These are phyloP conservation scores for Stenotaenia linearis DNA, from an alignment of 2,888 invertebrate genomes.

Conservation along the genomic window DNA sequence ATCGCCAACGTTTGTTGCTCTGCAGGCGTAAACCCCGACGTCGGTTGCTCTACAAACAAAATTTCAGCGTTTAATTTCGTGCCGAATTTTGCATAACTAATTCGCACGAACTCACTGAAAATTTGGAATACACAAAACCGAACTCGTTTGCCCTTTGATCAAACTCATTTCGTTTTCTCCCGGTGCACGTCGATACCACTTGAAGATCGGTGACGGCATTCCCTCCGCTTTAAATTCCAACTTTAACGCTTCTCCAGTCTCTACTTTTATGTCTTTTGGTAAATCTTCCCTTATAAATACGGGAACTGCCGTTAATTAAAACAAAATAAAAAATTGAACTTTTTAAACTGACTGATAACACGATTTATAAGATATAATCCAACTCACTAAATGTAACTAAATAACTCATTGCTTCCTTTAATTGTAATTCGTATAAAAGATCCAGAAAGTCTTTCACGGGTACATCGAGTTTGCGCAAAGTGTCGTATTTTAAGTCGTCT, in stretches of 20 bases:
- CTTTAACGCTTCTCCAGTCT: background rate
- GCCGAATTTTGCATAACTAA: no score
- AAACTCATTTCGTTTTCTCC: background rate
- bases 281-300: background rate
- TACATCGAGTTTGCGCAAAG: background rate
- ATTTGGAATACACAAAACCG: background rate
- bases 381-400: background rate
- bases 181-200: background rate
- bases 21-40: background rate
- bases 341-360: no score
- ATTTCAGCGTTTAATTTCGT: no score
- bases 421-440: background rate
- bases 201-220: background rate
- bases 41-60: background rate
- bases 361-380: no score
- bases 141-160: background rate
- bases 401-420: background rate
- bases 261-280: background rate
- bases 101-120: background rate
- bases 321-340: background rate
- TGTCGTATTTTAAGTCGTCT: background rate
- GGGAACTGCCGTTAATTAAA: background rate
- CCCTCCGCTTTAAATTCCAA: background rate
- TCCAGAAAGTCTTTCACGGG: background rate
- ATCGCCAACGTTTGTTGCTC: background rate